Evolutionary conservation across 2,113 vertebrate genomes (phyloP), one percentile per base, ranked within the genome.

Genomic region (Hypocryptadius cinnamomeus): DNA sequence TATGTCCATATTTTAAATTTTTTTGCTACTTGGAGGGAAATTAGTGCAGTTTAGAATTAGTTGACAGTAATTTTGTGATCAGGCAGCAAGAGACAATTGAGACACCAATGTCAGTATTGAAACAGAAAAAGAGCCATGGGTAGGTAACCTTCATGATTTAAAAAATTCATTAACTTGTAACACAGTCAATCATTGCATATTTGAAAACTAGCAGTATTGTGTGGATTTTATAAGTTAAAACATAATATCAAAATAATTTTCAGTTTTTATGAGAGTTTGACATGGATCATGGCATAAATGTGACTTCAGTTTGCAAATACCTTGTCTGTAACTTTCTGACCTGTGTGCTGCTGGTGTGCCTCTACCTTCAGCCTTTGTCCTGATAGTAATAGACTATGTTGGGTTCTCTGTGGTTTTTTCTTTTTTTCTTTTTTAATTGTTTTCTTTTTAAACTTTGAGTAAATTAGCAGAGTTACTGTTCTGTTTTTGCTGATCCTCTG

Each of bases 241-340:
- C 8, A 8, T 47, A 5, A 54, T 71, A 47, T 28, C 42, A 70
- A 84, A 83, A 18, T 40, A 11, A 31, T 59, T 51, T 89, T 81
- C 44, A 54, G 37, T 22, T 78, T 59, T 70, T 56, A 45, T 63
- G n/a, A n/a, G 79, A 60, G 37, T 91, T 85, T 71, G 78, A 79
- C 76, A 39, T 93, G 45, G 63, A 28, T 91, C 66, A 65, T 93
- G 69, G 64, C 39, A 63, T 84, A 84, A 76, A 77, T 72, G 40
- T 72, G 81, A 89, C 19, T 91, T 79, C 83, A 89, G 80, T 79
- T 97, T 92, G 95, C 89, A 97, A 92, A 93, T 94, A 94, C 85
- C 93, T 97, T 97, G 87, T 86, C 89, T 96, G 73, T 91, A 95
- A 93, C 71, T 93, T 95, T 79, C 72, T 87, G 92, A 94, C 94